Conservation (phyloP, 2,888 invertebrate genomes). For the Exephanes ischioxanthus region DNA sequence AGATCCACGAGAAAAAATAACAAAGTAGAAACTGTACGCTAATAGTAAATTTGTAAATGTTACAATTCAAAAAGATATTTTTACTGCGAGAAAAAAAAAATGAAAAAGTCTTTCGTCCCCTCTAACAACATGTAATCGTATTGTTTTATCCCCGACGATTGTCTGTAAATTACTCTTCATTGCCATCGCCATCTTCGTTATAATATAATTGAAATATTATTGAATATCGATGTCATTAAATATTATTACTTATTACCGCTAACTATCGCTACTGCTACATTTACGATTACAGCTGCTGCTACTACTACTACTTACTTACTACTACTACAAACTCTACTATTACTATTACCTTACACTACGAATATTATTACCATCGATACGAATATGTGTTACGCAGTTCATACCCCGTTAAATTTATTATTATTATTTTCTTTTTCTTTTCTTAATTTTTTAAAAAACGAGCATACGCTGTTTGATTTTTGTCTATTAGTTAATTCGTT, state of each 20-base stretch:
- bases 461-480: slow-evolving; percentile 45
- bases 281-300: slow-evolving; percentile 62
- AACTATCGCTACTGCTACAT: slow-evolving; percentile 59
- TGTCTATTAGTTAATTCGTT: slow-evolving; percentile 32
- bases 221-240: slow-evolving; percentile 64
- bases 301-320: slow-evolving; percentile 55
- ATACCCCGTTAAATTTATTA: slow-evolving; percentile 42
- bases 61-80: slow-evolving; percentile 68
- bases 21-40: slow-evolving; percentile 53
- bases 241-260: slow-evolving; percentile 62
- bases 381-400: slow-evolving; percentile 53
- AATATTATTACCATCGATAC: slow-evolving; percentile 61
- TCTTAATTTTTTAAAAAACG: slow-evolving; percentile 40
- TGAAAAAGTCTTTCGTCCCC: slow-evolving; percentile 36
- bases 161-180: slow-evolving; percentile 59
- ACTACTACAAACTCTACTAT: slow-evolving; percentile 57
- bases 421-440: slow-evolving; percentile 20
- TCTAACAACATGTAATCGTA: slow-evolving; percentile 41
- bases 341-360: slow-evolving; percentile 59
- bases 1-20: slow-evolving; percentile 23
- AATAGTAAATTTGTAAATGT: slow-evolving; percentile 69
- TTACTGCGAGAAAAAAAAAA: slow-evolving; percentile 57
- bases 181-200: slow-evolving; percentile 65
- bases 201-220: slow-evolving; percentile 58
- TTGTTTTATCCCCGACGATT: slow-evolving; percentile 47